A percentile compares a stretch with the other conserved stretches of the same genome.
Evolutionary conservation across 2,113 vertebrate species (phyloP).

Genomic region (Callorhinus ursinus): DNA sequence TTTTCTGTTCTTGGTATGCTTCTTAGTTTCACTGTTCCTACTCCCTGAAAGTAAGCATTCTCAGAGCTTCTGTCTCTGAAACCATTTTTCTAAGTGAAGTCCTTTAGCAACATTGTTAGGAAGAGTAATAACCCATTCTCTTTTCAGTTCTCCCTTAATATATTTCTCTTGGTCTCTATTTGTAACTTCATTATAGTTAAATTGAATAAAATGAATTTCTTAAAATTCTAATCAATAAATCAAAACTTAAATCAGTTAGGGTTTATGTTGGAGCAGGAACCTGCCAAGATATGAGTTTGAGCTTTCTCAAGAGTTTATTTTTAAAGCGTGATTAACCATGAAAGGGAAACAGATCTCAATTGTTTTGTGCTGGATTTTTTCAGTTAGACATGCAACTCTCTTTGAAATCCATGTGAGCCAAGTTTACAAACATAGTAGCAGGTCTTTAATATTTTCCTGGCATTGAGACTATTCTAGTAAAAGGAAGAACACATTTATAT

Average conservation of each 20-base stretch:
- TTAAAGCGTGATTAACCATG: not conserved
- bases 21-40: not conserved
- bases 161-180: not conserved
- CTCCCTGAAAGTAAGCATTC: not conserved
- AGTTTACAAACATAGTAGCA: not conserved
- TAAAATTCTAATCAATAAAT: not conserved
- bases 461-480: not conserved
- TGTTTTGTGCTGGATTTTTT: not conserved
- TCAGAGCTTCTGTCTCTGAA: not conserved
- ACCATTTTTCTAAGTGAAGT: not conserved
- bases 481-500: not conserved
- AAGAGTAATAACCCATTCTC: not conserved
- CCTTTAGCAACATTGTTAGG: not conserved
- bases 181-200: not conserved
- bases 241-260: not conserved
- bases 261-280: not conserved
- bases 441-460: conserved; percentile 19
- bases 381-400: not conserved
- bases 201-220: not conserved
- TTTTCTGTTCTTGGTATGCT: not conserved
- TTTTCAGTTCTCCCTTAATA: not conserved
- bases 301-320: not conserved
- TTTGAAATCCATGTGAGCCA: conserved; percentile 17
- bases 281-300: not conserved
- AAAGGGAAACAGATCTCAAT: not conserved